Evolutionary conservation across 2,888 invertebrate genomes (phyloP), one percentile per base, ranked within the genome.

Genomic region (Trileptium ribeirensis): DNA sequence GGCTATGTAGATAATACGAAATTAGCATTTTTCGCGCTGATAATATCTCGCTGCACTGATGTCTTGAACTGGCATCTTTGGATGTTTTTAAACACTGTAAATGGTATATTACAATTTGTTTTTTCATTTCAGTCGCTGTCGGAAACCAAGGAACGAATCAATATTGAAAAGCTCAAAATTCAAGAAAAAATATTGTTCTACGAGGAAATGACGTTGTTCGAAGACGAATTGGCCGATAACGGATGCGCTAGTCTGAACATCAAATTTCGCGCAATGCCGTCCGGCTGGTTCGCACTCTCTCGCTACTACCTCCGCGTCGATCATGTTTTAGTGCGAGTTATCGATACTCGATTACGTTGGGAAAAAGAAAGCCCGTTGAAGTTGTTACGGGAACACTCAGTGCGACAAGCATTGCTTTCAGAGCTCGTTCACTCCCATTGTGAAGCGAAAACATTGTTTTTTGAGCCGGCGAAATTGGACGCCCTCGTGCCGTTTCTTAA

Each of bases 151-250:
- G 93, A 94, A 87, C 90, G 92, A 84, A 94, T 99, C 80, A 92
- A 99, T 89, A 91, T 95, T 86, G 94, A 96, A 85, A 92, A 94
- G 87, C 90, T 99, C 70, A 96, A 94, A 90, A 92, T 92, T 85
- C 93, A 93, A 86, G 97, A 99, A 86, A 93, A 93, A 88, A 99
- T 99, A 81, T 89, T 95, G 1, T 98, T 97, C 89, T 98, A 95
- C 89, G 94, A 95, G 85, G 96, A 98, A 89, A 90, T 98, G 40
- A 93, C 94, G 81, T 90, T 99, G 64, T 99, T 94, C 91, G 99
- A 99, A 90, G 99, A 99, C 91, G 99, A 99, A 89, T 90, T 99
- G 75, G 97, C 97, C 88, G 99, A 99, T 90, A 95, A 99, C 91
- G 99, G 99, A 29, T 93, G 95, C 81, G 95, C 98, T 0, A 93